phyloP scores from a whole-genome alignment of 1,140 invertebrate genomes.

The Brachionus manjavacas region DNA sequence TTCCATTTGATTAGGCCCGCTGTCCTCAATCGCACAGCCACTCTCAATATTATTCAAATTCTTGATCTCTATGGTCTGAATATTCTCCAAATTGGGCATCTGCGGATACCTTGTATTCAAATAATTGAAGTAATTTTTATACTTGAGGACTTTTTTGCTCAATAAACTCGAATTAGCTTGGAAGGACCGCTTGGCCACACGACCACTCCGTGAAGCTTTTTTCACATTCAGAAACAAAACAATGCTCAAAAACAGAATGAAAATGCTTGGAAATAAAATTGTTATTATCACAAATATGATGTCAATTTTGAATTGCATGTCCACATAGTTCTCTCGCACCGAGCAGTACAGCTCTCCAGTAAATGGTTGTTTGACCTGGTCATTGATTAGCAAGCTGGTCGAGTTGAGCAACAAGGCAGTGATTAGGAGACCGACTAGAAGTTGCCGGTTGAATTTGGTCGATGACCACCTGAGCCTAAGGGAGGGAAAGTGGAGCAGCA shows the following conservation, averaged over 20 bases:
- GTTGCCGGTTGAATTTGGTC: background rate
- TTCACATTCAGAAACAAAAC: slow-evolving; percentile 23
- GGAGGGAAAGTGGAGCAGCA: slow-evolving; percentile 1
- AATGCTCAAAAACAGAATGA: background rate
- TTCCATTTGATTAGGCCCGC: background rate
- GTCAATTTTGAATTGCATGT: slow-evolving; percentile 25
- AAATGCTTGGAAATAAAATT: slow-evolving; percentile 3
- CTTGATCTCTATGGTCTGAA: slow-evolving; percentile 5
- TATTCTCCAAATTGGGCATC: slow-evolving; percentile 24
- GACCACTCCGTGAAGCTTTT: background rate
- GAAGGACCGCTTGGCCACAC: background rate
- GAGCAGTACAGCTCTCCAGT: background rate
- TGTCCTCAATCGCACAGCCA: background rate
- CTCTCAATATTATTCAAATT: background rate
- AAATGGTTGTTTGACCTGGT: background rate
- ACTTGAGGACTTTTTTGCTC: background rate
- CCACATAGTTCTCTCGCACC: background rate
- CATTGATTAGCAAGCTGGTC: background rate
- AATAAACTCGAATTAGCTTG: background rate
- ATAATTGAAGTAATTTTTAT: slow-evolving; percentile 26
- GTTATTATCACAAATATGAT: background rate
- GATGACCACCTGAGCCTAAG: background rate
- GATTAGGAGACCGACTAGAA: background rate
- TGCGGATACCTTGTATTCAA: slow-evolving; percentile 23
- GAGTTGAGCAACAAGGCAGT: background rate